Percentiles rank a stretch among this genome's conserved stretches.
phyloP scores from a whole-genome alignment of 2,113 vertebrate species.

The Siniperca chuatsi region DNA sequence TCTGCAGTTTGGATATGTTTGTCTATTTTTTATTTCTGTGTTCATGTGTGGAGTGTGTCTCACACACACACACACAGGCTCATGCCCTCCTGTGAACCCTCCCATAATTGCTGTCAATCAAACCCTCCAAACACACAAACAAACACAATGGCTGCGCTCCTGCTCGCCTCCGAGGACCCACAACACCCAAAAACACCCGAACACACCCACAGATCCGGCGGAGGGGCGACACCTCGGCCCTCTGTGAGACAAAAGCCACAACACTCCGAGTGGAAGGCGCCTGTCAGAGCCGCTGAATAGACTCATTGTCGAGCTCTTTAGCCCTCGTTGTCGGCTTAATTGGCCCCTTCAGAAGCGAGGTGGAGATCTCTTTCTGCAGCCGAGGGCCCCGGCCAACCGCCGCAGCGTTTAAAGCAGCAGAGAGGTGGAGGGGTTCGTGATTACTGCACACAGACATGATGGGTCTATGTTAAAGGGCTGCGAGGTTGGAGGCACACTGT shows the following conservation, averaged over 20 bases:
- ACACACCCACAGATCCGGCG: constrained; percentile 32
- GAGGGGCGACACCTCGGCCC: constrained; percentile 32
- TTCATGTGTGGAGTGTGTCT: not conserved
- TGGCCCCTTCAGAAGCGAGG: constrained; percentile 62
- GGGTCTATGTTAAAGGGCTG: constrained; percentile 22
- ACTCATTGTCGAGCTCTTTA: constrained; percentile 64
- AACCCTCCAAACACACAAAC: constrained; percentile 64
- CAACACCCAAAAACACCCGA: constrained; percentile 29
- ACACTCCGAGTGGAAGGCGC: constrained; percentile 54
- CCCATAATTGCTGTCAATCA: constrained; percentile 77
- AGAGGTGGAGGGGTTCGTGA: constrained; percentile 49
- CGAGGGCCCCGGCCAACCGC: constrained; percentile 19
- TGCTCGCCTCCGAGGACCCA: constrained; percentile 41
- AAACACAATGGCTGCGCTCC: constrained; percentile 64
- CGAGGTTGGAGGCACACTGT: constrained; percentile 11
- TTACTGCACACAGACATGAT: constrained; percentile 56
- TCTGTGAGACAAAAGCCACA: constrained; percentile 54
- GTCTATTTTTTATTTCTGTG: constrained; percentile 2
- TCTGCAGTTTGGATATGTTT: not conserved
- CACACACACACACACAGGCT: constrained; percentile 32
- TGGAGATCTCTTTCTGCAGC: constrained; percentile 52
- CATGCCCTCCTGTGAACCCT: constrained; percentile 56
- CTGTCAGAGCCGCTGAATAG: constrained; percentile 62
- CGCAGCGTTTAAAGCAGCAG: constrained; percentile 8
- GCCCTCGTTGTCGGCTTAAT: constrained; percentile 67